A percentile compares a stretch with the other conserved stretches of the same genome.
These are phyloP conservation scores for Holacanthella duospinosa DNA, from an alignment of 2,888 invertebrate species.

Conservation along the genomic window DNA sequence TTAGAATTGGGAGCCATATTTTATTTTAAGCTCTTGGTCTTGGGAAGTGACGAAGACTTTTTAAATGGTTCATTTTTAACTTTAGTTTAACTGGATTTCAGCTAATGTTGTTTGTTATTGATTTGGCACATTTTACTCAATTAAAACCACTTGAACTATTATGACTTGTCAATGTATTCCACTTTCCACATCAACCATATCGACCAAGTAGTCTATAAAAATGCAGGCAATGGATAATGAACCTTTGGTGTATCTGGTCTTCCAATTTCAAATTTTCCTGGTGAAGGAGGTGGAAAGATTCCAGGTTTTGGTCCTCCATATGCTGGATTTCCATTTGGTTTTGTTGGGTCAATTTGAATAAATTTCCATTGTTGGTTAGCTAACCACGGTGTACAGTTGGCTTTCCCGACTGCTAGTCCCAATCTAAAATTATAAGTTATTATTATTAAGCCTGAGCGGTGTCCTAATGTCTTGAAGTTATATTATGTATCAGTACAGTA, in stretches of 20 bases:
- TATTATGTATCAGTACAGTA: background rate
- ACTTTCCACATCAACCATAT: too few relatives aligned
- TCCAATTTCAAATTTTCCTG: background rate
- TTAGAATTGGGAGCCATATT: too few relatives aligned
- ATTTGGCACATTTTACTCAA: too few relatives aligned
- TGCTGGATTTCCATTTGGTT: background rate
- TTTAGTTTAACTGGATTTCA: background rate
- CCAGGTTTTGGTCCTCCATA: background rate
- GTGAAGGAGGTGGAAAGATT: background rate
- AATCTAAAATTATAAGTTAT: too few relatives aligned
- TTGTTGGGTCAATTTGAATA: constrained; percentile 9
- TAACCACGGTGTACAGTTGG: constrained; percentile 17
- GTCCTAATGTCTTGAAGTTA: too few relatives aligned
- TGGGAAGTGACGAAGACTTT: background rate
- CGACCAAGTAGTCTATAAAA: background rate
- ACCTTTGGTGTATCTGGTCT: background rate
- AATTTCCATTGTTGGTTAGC: constrained; percentile 16
- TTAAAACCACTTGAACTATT: too few relatives aligned
- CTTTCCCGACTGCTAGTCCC: constrained; percentile 16
- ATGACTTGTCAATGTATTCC: too few relatives aligned
- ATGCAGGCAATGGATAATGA: background rate
- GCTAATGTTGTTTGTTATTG: too few relatives aligned
- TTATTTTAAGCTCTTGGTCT: too few relatives aligned
- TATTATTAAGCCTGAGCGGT: too few relatives aligned
- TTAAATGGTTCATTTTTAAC: background rate